Evolutionary conservation across 2,113 vertebrate species (phyloP).

Genomic region (Gasterosteus aculeatus): DNA sequence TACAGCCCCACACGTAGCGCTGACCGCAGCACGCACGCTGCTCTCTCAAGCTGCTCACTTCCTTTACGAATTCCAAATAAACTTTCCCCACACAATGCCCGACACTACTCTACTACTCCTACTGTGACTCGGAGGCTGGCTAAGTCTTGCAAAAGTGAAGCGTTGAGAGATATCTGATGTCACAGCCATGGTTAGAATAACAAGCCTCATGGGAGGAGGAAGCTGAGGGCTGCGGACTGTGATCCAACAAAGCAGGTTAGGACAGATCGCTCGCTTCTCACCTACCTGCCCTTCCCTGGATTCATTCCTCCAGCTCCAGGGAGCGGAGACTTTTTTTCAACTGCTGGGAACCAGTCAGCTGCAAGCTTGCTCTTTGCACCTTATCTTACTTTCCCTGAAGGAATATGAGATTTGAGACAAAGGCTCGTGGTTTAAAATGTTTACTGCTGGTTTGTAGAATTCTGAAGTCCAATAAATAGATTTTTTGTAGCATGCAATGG

Average conservation of each 20-base stretch:
- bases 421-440: constrained; percentile 14
- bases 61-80: constrained; percentile 27
- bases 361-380: constrained; percentile 39
- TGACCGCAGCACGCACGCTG: constrained; percentile 26
- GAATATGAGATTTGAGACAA: constrained; percentile 21
- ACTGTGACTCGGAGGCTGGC: constrained; percentile 54
- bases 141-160: constrained; percentile 71
- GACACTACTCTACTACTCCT: constrained; percentile 36
- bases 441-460: constrained; percentile 5
- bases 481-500: not conserved
- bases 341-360: constrained; percentile 52
- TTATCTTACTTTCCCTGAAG: constrained; percentile 33
- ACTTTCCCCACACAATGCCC: constrained; percentile 6
- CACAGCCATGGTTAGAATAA: constrained; percentile 75
- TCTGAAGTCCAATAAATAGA: not conserved
- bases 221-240: constrained; percentile 63
- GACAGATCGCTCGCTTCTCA: constrained; percentile 78
- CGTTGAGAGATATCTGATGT: constrained; percentile 76
- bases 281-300: constrained; percentile 72
- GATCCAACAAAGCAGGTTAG: constrained; percentile 78
- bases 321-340: constrained; percentile 49
- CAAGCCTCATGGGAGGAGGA: constrained; percentile 73
- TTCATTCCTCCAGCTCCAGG: constrained; percentile 61
- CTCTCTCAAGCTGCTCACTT: constrained; percentile 48
- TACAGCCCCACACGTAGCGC: constrained; percentile 23